Base-by-base conservation (phyloP, 2,888 invertebrate species). In the Lacanobia oleracea region DNA sequence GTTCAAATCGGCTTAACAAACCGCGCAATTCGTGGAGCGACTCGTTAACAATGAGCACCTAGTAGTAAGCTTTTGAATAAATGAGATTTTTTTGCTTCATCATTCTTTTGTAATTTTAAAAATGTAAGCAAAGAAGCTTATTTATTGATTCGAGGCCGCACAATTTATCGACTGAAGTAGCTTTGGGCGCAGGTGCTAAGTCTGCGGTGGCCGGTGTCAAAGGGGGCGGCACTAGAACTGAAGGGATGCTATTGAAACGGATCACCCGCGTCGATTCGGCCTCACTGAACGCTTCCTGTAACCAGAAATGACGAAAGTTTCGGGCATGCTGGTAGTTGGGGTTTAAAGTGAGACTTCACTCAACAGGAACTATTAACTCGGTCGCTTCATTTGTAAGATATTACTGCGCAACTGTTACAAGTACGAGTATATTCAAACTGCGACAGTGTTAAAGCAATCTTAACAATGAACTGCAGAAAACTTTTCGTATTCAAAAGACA, bases 81-180 rank as follows among this genome's bases (percentile, higher is more conserved):
- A 84, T 82, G 73, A 72, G 57, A 43, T 67, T 40, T 80, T 79
- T 81, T 82, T 86, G 88, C 87, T 72, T 71, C 83, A 84, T 89
- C 88, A 89, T 78, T 68, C 83, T 87, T 79, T 73, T 77, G 76
- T 87, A 86, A 88, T 88, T 87, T 86, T 67, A 82, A 79, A 78
- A 83, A 72, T 67, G 59, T 73, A 82, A 72, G 72, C 62, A 83
- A 69, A 72, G 43, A 43, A 54, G 16, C 40, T 43, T 69, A 73
- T 78, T 76, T 75, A 75, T 72, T 66, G 64, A 74, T 71, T 70
- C 51, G 59, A 56, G 33, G 68, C 65, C 63, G 63, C 69, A 62
- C 75, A 77, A 68, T 78, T 80, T 75, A 67, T 74, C 70, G 54
- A 67, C 45, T 66, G 37, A 63, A 86, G 83, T 74, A 73, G 76